A percentile compares a stretch with the other conserved stretches of the same genome.
phyloP scores from a whole-genome alignment of 2,113 vertebrate genomes.

The Poeciliopsis prolifica region DNA sequence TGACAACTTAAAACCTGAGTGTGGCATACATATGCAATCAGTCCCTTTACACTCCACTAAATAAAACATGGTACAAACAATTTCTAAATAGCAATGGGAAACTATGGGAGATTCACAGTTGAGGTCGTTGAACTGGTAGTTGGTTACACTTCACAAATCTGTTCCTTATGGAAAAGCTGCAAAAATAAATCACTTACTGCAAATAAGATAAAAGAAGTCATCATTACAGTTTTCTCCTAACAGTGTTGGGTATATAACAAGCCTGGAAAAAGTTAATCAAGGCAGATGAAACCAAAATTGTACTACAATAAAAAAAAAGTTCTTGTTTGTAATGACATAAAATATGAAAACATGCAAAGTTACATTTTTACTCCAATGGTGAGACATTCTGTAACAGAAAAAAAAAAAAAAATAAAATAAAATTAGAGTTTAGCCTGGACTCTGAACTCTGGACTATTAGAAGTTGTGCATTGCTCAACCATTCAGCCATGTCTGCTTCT shows the following conservation, averaged over 20 bases:
- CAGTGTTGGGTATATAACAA: too few relatives aligned
- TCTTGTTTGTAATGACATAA: not conserved
- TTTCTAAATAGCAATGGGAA: not conserved
- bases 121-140: not conserved
- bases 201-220: too few relatives aligned
- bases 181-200: too few relatives aligned
- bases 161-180: too few relatives aligned
- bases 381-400: slow-evolving; percentile 6
- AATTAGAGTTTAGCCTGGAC: slow-evolving; percentile 6
- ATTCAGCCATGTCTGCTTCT: slow-evolving; percentile 18
- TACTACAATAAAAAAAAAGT: not conserved
- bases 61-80: not conserved
- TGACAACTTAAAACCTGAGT: too few relatives aligned
- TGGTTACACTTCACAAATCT: not conserved
- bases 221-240: too few relatives aligned
- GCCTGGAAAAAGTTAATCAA: too few relatives aligned
- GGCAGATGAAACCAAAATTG: not conserved
- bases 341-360: not conserved
- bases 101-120: too few relatives aligned
- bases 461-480: slow-evolving; percentile 18
- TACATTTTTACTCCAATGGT: not conserved
- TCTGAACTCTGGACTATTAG: slow-evolving; percentile 1
- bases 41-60: not conserved
- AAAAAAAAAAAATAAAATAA: not conserved
- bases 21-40: too few relatives aligned